phyloP scores from a whole-genome alignment of 2,888 invertebrate genomes.

The Cetonia aurata region DNA sequence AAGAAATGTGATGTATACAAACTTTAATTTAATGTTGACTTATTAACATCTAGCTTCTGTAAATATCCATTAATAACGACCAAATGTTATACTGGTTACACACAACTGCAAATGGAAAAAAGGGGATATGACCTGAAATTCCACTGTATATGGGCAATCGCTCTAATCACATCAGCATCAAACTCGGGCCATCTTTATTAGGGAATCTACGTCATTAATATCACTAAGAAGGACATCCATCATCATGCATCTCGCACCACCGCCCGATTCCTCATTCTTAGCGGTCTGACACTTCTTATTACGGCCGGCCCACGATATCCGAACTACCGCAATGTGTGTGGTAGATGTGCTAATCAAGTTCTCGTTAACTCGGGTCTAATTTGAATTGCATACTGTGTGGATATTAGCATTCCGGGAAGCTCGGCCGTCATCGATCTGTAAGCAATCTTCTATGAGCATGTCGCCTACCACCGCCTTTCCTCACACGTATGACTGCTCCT shows the following conservation, averaged over 20 bases:
- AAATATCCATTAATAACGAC: too few species aligned
- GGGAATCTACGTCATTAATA: neutral
- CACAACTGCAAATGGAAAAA: too few species aligned
- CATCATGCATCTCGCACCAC: slow-evolving; percentile 52
- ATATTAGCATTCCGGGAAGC: slow-evolving; percentile 61
- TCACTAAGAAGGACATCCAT: slow-evolving; percentile 47
- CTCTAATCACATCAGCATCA: too few species aligned
- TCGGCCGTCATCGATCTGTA: slow-evolving; percentile 60
- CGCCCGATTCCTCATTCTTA: slow-evolving; percentile 51
- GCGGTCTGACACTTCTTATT: slow-evolving; percentile 55
- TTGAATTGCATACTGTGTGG: slow-evolving; percentile 64
- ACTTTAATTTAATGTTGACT: too few species aligned
- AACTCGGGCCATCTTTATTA: too few species aligned
- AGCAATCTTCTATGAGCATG: slow-evolving; percentile 56
- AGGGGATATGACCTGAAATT: too few species aligned
- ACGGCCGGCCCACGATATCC: slow-evolving; percentile 51
- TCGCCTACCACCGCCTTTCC: neutral
- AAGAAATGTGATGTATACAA: too few species aligned
- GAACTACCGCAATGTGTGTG: slow-evolving; percentile 60
- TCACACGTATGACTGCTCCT: too few species aligned
- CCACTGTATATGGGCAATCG: too few species aligned
- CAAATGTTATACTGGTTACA: too few species aligned
- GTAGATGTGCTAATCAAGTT: slow-evolving; percentile 64
- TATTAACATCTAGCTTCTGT: too few species aligned
- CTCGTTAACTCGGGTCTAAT: slow-evolving; percentile 63